Conservation (phyloP, 2,113 vertebrate species). For the Tichodroma muraria region DNA sequence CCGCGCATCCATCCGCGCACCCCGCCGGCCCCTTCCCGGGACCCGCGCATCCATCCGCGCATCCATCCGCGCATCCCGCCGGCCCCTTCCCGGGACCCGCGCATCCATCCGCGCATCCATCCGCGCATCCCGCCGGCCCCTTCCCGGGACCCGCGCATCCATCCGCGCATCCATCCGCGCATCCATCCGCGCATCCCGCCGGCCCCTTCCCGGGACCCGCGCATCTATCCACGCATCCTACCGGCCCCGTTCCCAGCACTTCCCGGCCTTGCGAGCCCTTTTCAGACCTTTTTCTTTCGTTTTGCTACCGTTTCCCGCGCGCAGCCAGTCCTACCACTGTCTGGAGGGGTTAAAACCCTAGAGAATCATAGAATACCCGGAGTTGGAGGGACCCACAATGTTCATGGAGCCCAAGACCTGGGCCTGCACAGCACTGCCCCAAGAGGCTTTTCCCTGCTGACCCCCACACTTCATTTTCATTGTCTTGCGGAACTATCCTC, state of each 20-base stretch:
- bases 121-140: too few relatives aligned
- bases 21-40: too few relatives aligned
- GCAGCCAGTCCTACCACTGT: accelerated
- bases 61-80: too few relatives aligned
- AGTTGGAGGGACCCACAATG: neutral
- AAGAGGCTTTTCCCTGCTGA: neutral
- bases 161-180: accelerated
- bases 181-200: neutral
- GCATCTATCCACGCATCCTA: neutral
- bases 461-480: accelerated
- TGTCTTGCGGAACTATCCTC: neutral
- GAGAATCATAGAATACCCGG: neutral
- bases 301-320: accelerated
- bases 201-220: accelerated
- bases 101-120: too few relatives aligned
- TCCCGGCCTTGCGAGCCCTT: accelerated
- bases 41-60: too few relatives aligned
- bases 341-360: neutral
- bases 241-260: accelerated
- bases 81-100: too few relatives aligned
- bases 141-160: neutral
- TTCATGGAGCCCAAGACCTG: neutral
- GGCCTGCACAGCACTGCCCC: neutral
- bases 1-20: accelerated
- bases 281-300: neutral